phyloP scores from a whole-genome alignment of 2,113 vertebrate species.

The Narcine bancroftii region DNA sequence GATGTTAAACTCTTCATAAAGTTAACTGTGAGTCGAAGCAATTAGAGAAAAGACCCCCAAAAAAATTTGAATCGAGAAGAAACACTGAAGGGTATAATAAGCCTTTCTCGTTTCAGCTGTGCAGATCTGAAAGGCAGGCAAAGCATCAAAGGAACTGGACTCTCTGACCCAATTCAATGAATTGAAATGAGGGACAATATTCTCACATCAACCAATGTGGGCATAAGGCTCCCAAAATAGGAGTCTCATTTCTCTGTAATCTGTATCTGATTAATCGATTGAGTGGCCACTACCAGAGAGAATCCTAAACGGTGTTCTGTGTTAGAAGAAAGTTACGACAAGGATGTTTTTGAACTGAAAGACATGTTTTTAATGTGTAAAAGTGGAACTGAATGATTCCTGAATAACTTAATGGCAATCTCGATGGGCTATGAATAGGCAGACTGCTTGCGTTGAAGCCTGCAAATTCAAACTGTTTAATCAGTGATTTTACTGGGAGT shows the following conservation, averaged over 20 bases:
- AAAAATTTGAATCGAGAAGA: slow-evolving; percentile 17
- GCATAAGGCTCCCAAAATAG: background rate
- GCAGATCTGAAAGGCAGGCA: background rate
- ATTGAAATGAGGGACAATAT: background rate
- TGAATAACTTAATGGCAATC: background rate
- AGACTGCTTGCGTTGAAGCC: background rate
- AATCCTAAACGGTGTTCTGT: background rate
- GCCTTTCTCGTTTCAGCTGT: background rate
- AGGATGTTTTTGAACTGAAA: background rate
- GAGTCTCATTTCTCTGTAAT: background rate
- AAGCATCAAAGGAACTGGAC: background rate
- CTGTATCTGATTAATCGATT: background rate
- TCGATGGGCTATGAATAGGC: background rate
- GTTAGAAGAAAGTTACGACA: background rate
- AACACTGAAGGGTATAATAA: background rate
- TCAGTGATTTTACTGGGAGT: background rate
- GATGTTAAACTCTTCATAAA: slow-evolving; percentile 21
- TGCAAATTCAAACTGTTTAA: background rate
- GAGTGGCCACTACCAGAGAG: background rate
- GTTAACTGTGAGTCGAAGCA: slow-evolving; percentile 19
- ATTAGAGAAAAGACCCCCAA: background rate
- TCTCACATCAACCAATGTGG: background rate
- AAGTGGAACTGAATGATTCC: background rate
- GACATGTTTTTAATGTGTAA: background rate
- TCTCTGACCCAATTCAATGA: background rate